A percentile compares a stretch with the other conserved stretches of the same genome.
Conservation (phyloP, 2,113 vertebrate species). For the Lethenteron reissneri region DNA sequence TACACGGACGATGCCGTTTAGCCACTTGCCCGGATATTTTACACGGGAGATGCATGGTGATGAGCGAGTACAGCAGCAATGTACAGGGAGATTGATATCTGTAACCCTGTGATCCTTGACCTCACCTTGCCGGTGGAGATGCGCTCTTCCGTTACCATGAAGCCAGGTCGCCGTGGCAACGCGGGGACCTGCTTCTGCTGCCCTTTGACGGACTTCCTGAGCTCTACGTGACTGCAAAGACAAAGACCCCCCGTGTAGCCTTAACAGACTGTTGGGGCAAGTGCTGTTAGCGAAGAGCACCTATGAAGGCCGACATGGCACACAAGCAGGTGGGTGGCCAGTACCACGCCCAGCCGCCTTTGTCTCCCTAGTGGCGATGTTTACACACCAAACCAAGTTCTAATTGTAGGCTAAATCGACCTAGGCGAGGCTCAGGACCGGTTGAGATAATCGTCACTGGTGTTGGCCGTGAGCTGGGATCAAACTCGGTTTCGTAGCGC, state of each 20-base stretch:
- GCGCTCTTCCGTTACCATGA: slow-evolving; percentile 15
- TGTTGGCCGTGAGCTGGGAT: too few relatives aligned
- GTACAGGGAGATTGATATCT: too few relatives aligned
- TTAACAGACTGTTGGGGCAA: neutral
- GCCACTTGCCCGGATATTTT: too few relatives aligned
- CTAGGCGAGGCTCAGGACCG: too few relatives aligned
- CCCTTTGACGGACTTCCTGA: slow-evolving; percentile 13
- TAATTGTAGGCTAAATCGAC: neutral
- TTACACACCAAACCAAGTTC: neutral
- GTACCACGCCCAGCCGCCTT: neutral
- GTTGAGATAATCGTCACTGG: too few relatives aligned
- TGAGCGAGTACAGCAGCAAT: too few relatives aligned
- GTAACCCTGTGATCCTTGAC: too few relatives aligned
- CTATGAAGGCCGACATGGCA: neutral
- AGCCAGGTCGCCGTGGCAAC: slow-evolving; percentile 15
- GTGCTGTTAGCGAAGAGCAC: neutral
- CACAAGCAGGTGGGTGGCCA: neutral
- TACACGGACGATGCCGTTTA: too few relatives aligned
- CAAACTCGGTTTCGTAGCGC: too few relatives aligned
- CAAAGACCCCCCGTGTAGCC: slow-evolving; percentile 13
- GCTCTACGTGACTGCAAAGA: slow-evolving; percentile 12
- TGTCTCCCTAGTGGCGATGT: neutral
- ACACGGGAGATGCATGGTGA: too few relatives aligned
- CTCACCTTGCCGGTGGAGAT: slow-evolving; percentile 14
- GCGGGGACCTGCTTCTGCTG: slow-evolving; percentile 12